A percentile compares a stretch with the other conserved stretches of the same genome.
phyloP scores from a whole-genome alignment of 2,888 invertebrate genomes.

The Drosophila prolongata region DNA sequence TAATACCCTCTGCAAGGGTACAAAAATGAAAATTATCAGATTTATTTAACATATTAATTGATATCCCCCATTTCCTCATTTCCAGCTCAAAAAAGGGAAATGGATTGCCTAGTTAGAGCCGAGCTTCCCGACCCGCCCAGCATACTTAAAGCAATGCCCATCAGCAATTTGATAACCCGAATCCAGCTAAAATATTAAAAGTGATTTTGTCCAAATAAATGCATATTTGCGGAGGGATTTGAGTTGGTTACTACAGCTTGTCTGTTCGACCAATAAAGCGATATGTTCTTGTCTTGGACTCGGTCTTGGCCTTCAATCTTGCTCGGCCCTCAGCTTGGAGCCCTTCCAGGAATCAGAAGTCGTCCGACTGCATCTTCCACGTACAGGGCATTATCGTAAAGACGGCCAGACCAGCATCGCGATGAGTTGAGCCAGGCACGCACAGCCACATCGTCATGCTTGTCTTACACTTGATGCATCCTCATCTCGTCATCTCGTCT shows the following conservation, averaged over 20 bases:
- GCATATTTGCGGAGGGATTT: slow-evolving; percentile 33
- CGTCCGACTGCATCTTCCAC: slow-evolving; percentile 62
- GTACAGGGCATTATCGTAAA: slow-evolving; percentile 74
- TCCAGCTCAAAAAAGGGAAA: slow-evolving; percentile 14
- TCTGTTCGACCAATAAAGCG: not conserved
- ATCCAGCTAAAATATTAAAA: slow-evolving; percentile 17
- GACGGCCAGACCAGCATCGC: slow-evolving; percentile 39
- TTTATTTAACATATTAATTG: too few relatives aligned
- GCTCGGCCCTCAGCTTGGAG: slow-evolving; percentile 15
- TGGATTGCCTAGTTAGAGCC: slow-evolving; percentile 37
- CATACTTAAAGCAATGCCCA: slow-evolving; percentile 2
- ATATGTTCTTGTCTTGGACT: slow-evolving; percentile 14
- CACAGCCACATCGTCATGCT: slow-evolving; percentile 62
- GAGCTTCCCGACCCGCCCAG: slow-evolving; percentile 29
- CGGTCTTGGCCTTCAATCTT: slow-evolving; percentile 54
- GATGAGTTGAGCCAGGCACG: slow-evolving; percentile 46
- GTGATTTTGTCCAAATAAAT: slow-evolving; percentile 53
- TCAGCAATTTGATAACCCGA: not conserved
- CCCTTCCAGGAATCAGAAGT: slow-evolving; percentile 59
- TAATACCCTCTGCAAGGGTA: too few relatives aligned
- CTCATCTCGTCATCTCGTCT: slow-evolving; percentile 44
- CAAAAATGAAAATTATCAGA: too few relatives aligned
- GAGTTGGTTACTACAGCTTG: slow-evolving; percentile 12
- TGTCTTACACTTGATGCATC: slow-evolving; percentile 72
- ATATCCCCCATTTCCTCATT: too few relatives aligned